Evolutionary conservation across 2,113 vertebrate species (phyloP).

Genomic region (Mesembrinibis cayennensis): DNA sequence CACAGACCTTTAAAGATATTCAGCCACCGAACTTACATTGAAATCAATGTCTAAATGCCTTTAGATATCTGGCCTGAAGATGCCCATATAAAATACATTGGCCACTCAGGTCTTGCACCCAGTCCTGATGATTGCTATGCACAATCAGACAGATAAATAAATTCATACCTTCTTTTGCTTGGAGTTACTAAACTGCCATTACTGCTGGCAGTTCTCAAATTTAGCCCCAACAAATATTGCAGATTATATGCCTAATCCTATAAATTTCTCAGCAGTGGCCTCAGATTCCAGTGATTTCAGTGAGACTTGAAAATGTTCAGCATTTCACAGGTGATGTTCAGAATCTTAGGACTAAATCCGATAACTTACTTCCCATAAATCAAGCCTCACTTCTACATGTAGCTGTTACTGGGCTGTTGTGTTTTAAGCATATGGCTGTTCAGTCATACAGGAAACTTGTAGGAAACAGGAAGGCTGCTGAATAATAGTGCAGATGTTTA

Average conservation of each 20-base stretch:
- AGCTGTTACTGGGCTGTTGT: conserved; percentile 46
- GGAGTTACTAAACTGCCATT: neutral
- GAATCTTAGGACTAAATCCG: neutral
- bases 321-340: neutral
- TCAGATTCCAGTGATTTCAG: neutral
- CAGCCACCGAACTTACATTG: neutral
- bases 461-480: conserved; percentile 42
- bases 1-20: neutral
- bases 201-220: neutral
- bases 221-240: neutral
- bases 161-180: neutral
- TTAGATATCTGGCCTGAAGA: neutral
- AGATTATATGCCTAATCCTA: neutral
- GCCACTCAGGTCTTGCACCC: neutral
- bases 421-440: conserved; percentile 68
- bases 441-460: conserved; percentile 69
- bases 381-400: neutral
- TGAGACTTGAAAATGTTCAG: neutral
- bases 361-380: conserved; percentile 6
- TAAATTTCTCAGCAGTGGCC: neutral
- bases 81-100: neutral
- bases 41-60: neutral
- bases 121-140: neutral
- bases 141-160: neutral
- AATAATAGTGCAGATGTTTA: conserved; percentile 53